These are phyloP conservation scores for Notothenia coriiceps DNA, from an alignment of 2,113 vertebrate species.

Conservation along the genomic window DNA sequence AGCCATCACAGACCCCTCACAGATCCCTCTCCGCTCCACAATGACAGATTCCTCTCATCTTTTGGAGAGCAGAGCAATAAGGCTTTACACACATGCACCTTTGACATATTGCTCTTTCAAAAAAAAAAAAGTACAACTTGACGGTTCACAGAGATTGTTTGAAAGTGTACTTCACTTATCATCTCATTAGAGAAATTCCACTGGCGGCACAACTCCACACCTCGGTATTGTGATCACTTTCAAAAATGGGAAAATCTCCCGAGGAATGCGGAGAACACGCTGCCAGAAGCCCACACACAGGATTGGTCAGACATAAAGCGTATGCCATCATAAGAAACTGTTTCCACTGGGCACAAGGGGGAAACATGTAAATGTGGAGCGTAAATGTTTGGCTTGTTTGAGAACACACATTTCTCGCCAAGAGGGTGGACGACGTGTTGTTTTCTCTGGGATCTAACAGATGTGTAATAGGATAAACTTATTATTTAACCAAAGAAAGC, in stretches of 20 bases:
- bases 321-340: slow-evolving; percentile 71
- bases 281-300: slow-evolving; percentile 75
- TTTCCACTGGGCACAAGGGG: slow-evolving; percentile 70
- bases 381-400: slow-evolving; percentile 76
- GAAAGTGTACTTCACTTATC: slow-evolving; percentile 47
- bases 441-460: slow-evolving; percentile 63
- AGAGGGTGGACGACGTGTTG: slow-evolving; percentile 55
- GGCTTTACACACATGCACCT: slow-evolving; percentile 20
- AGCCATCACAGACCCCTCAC: slow-evolving; percentile 61
- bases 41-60: slow-evolving; percentile 70
- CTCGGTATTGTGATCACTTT: slow-evolving; percentile 75
- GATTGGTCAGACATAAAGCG: slow-evolving; percentile 69
- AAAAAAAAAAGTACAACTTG: slow-evolving; percentile 6
- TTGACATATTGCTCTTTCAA: slow-evolving; percentile 33
- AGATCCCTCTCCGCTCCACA: slow-evolving; percentile 55
- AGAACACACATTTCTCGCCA: slow-evolving; percentile 67
- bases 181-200: slow-evolving; percentile 58
- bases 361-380: slow-evolving; percentile 74
- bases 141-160: slow-evolving; percentile 37
- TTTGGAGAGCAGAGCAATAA: slow-evolving; percentile 46
- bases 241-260: slow-evolving; percentile 78
- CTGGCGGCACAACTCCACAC: slow-evolving; percentile 54
- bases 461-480: slow-evolving; percentile 65
- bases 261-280: slow-evolving; percentile 65
- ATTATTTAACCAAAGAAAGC: slow-evolving; percentile 59